Evolutionary conservation across 2,797 vertebrate species (phyloP).

Genomic region (Enteromius afrohamiltoni): DNA sequence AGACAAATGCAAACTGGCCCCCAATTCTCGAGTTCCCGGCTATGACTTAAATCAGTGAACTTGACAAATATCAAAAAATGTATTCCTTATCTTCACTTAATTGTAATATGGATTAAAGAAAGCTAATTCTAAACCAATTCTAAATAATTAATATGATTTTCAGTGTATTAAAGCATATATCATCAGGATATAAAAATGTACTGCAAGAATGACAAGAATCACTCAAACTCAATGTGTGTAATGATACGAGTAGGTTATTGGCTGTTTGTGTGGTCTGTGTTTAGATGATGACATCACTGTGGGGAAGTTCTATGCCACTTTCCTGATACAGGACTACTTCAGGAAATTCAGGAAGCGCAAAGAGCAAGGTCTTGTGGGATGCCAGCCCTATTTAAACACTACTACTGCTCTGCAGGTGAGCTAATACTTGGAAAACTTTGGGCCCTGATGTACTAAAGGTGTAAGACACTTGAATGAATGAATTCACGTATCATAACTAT

Average conservation of each 20-base stretch:
- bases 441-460: neutral
- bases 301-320: slow-evolving; percentile 99
- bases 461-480: neutral
- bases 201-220: neutral
- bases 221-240: slow-evolving; percentile 9
- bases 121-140: neutral
- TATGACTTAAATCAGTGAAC: neutral
- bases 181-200: too few species aligned
- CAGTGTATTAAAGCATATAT: neutral
- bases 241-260: slow-evolving; percentile 84
- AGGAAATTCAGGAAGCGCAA: slow-evolving; percentile 99
- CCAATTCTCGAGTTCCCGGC: neutral
- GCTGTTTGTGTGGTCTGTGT: slow-evolving; percentile 83
- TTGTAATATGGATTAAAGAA: neutral
- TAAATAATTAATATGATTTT: neutral
- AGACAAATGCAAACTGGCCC: too few species aligned
- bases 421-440: neutral
- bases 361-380: slow-evolving; percentile 97
- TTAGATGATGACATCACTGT: slow-evolving; percentile 99
- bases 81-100: neutral
- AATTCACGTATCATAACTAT: neutral
- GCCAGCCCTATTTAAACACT: slow-evolving; percentile 86
- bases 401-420: slow-evolving; percentile 94
- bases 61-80: neutral
- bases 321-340: slow-evolving; percentile 99